Evolutionary conservation across 1,140 invertebrate genomes (phyloP), one percentile per base, ranked within the genome.

Genomic region (Hylyphantes graminicola): DNA sequence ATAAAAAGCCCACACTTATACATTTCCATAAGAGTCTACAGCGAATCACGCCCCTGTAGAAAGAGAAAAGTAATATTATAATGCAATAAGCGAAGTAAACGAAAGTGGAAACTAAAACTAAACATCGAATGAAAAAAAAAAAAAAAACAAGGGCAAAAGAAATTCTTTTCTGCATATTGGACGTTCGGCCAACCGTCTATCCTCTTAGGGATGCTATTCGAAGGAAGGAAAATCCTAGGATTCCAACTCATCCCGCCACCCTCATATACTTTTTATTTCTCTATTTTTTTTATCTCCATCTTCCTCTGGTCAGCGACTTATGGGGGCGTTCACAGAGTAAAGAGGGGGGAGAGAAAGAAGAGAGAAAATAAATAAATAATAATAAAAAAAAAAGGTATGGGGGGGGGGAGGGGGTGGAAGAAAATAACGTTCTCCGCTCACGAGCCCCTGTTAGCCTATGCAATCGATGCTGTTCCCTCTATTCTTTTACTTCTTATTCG

Each of bases 301-400:
- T 83, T 75, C 72, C 80, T 83, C 72, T 83, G 80, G 80, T 83
- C 80, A 75, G 80, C 80, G 80, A 83, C 80, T 83, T 83, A 83
- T 83, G 80, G 80, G 80, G 80, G 80, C 80, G 80, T 83, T 83
- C 80, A 83, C 80, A 83, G 80, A 83, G 80, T 83, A 83, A 83
- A 83, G 80, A 83, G 70, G 80, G 70, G 75, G 67, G 68, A 57
- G 70, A 70, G 67, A 51, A 59, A 50, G 64, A 65, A 82, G 19
- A 75, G 57, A 70, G 51, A 63, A 21, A 73, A 73, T 51, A 73
- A 74, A 72, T 61, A 81, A 81, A 54, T 54, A 72, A 50, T 21
- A 72, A 79, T 53, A 68, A 80, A 81, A 63, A 73, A 74, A 78
- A 65, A 78, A 65, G 75, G 75, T 78, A 65, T 78, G 61, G 17